Conservation (phyloP, 2,888 invertebrate species). For the Drosophila paracracens region DNA sequence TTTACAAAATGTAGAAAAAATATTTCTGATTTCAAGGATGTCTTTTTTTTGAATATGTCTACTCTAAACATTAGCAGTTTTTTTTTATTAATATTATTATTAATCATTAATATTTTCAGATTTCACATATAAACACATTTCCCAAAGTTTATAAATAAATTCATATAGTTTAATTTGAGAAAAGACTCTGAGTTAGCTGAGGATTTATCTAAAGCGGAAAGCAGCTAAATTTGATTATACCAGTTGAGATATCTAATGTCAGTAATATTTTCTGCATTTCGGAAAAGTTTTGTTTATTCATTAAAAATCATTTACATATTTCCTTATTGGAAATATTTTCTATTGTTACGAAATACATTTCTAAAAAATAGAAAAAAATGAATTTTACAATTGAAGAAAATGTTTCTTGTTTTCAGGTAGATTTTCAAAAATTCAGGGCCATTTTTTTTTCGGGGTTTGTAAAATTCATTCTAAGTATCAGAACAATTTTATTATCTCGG, state of each 20-base stretch:
- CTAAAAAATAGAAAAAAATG: background rate
- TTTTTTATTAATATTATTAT: background rate
- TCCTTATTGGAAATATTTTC: background rate
- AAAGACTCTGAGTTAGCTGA: background rate
- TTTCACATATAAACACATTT: no score
- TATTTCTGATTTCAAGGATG: background rate
- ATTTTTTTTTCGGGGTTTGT: background rate
- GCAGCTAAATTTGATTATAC: background rate
- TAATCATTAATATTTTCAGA: background rate
- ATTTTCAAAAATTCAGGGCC: background rate
- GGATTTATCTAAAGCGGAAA: background rate
- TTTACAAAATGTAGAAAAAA: background rate
- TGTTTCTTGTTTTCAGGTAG: background rate
- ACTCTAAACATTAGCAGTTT: no score
- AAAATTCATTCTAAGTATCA: background rate
- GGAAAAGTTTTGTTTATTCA: no score
- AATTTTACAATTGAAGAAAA: background rate
- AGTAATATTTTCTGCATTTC: no score
- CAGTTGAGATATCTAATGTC: no score
- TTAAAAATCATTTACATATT: background rate
- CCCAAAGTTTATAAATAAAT: background rate
- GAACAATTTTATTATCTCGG: background rate
- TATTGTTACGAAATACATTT: background rate
- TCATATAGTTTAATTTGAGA: background rate
- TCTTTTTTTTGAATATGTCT: background rate